Conservation (phyloP, 92 coral and sea anemone species). For the Desmophyllum pertusum region DNA sequence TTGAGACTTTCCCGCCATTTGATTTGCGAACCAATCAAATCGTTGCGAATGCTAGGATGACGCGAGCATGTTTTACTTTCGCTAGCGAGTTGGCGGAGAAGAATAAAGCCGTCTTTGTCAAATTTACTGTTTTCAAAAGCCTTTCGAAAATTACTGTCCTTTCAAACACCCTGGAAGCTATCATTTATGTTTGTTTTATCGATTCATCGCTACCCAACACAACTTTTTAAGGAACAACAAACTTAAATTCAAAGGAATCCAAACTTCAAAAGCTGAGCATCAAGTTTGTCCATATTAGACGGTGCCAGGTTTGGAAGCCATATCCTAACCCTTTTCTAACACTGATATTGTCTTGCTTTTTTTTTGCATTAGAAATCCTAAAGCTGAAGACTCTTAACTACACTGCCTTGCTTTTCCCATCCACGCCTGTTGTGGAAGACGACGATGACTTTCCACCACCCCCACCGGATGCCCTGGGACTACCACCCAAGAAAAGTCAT, state of each 20-base stretch:
- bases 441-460: conserved; percentile 65
- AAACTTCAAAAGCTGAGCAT: background rate
- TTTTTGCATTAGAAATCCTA: conserved; percentile 52
- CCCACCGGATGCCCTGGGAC: conserved; percentile 62
- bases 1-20: too few species aligned
- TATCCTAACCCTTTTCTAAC: background rate
- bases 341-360: background rate
- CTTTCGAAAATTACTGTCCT: too few species aligned
- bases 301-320: background rate
- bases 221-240: too few species aligned
- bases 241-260: background rate
- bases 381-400: conserved; percentile 43
- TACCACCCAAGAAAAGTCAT: conserved; percentile 43
- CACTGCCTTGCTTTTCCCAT: conserved; percentile 51
- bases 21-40: too few species aligned
- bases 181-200: too few species aligned
- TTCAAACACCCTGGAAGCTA: too few species aligned
- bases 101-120: too few species aligned
- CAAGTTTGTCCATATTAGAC: background rate
- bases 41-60: too few species aligned
- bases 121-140: too few species aligned
- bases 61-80: too few species aligned
- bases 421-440: conserved; percentile 34
- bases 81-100: too few species aligned
- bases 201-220: too few species aligned